A percentile compares a stretch with the other conserved stretches of the same genome.
These are phyloP conservation scores for Acipenser transmontanus DNA, from an alignment of 2,797 vertebrate species.

Conservation along the genomic window DNA sequence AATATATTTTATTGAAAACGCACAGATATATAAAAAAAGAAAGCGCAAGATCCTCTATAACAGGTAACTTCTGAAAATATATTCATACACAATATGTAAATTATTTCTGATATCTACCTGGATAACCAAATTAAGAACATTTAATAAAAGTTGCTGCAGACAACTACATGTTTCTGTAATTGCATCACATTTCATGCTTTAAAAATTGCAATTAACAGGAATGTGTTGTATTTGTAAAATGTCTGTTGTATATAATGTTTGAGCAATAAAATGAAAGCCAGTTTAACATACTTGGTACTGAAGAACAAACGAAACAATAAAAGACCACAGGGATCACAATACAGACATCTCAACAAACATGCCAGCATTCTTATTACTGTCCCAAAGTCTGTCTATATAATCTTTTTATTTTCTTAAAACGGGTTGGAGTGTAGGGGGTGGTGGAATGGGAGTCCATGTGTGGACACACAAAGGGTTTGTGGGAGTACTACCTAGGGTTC, in stretches of 20 bases:
- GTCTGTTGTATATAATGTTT: too few species aligned
- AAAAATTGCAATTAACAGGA: too few species aligned
- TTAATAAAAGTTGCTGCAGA: background rate
- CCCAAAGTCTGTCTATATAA: background rate
- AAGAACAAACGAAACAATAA: background rate
- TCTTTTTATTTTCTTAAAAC: conserved; percentile 17
- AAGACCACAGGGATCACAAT: background rate
- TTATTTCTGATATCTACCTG: too few species aligned
- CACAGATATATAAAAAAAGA: background rate
- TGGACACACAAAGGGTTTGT: conserved; percentile 34
- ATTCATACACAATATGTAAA: background rate
- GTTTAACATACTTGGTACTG: background rate
- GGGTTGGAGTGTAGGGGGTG: conserved; percentile 40
- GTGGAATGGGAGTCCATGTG: background rate
- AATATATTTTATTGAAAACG: conserved; percentile 3
- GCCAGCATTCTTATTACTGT: conserved; percentile 20
- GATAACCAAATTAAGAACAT: background rate
- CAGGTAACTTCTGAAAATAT: background rate
- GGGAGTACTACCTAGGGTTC: conserved; percentile 65
- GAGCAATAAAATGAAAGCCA: too few species aligned
- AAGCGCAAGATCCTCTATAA: background rate
- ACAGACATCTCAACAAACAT: conserved; percentile 11
- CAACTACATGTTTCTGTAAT: too few species aligned
- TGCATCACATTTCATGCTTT: too few species aligned
- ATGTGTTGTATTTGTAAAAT: too few species aligned